These are phyloP conservation scores for Parapristionchus giblindavisi DNA, from an alignment of 2,888 invertebrate genomes.

Conservation along the genomic window DNA sequence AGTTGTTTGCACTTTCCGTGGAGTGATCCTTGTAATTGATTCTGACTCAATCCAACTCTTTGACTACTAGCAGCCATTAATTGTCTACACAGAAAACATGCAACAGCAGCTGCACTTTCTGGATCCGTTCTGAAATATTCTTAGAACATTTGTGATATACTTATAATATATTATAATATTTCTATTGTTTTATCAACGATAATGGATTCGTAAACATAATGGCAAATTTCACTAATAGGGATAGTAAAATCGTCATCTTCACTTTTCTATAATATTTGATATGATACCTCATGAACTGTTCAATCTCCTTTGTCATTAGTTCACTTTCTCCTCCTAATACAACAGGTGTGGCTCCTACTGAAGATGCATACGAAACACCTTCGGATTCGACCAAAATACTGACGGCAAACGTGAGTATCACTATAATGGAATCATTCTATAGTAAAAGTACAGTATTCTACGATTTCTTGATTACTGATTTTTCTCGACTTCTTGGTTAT, in stretches of 20 bases:
- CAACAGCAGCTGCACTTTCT: constrained; percentile 41
- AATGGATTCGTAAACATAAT: neutral
- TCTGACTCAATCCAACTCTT: constrained; percentile 58
- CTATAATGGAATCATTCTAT: neutral
- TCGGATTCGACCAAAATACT: neutral
- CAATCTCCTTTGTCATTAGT: constrained; percentile 20
- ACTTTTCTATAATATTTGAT: neutral
- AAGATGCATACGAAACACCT: constrained; percentile 14
- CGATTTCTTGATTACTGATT: neutral
- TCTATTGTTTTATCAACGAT: no score
- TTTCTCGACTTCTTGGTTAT: neutral
- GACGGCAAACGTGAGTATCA: neutral
- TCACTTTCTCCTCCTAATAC: constrained; percentile 2
- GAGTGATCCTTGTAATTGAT: constrained; percentile 53
- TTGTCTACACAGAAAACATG: constrained; percentile 62
- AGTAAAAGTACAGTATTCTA: neutral
- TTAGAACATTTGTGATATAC: neutral
- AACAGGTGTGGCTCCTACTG: constrained; percentile 9
- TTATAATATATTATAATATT: no score
- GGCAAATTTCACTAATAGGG: neutral
- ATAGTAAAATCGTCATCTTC: neutral
- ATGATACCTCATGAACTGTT: constrained; percentile 26
- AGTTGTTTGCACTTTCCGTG: constrained; percentile 59
- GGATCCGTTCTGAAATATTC: constrained; percentile 22
- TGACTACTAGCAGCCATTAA: constrained; percentile 60